A percentile compares a stretch with the other conserved stretches of the same genome.
These are phyloP conservation scores for Morpho achilles DNA, from an alignment of 2,888 invertebrate genomes.

Conservation along the genomic window DNA sequence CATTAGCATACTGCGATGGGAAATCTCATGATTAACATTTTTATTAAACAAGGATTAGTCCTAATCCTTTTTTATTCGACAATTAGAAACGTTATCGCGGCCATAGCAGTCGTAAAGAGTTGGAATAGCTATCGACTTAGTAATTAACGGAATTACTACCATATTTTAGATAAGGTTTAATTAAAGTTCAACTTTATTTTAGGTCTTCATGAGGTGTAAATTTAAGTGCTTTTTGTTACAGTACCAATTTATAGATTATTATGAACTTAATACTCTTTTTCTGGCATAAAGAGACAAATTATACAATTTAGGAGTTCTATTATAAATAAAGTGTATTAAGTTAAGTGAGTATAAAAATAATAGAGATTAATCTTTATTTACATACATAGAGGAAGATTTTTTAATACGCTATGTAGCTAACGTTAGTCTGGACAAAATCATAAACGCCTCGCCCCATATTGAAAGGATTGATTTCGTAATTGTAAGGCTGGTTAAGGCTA, in stretches of 20 bases:
- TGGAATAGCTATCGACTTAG: slow-evolving; percentile 63
- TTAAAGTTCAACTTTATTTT: slow-evolving; percentile 41
- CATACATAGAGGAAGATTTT: too few relatives aligned
- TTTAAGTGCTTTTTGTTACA: slow-evolving; percentile 12
- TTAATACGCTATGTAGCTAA: too few relatives aligned
- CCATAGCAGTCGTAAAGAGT: slow-evolving; percentile 72
- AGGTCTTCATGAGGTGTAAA: slow-evolving; percentile 48
- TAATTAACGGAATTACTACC: slow-evolving; percentile 67
- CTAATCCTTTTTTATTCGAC: slow-evolving; percentile 78
- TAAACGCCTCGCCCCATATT: too few relatives aligned
- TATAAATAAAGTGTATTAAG: too few relatives aligned
- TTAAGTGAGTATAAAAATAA: too few relatives aligned
- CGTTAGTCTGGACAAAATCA: too few relatives aligned
- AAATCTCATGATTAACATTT: slow-evolving; percentile 77
- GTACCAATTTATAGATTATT: not conserved
- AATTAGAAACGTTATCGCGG: slow-evolving; percentile 74
- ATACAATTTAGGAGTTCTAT: too few relatives aligned
- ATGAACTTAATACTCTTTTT: too few relatives aligned
- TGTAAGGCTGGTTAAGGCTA: too few relatives aligned
- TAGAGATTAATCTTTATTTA: too few relatives aligned
- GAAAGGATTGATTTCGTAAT: too few relatives aligned
- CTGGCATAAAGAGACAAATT: too few relatives aligned
- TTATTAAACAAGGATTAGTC: slow-evolving; percentile 75
- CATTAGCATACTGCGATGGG: slow-evolving; percentile 69
- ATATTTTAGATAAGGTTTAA: slow-evolving; percentile 58